Percentiles rank a stretch among this genome's conserved stretches.
phyloP scores from a whole-genome alignment of 2,113 vertebrate genomes.

The Pelobates fuscus region DNA sequence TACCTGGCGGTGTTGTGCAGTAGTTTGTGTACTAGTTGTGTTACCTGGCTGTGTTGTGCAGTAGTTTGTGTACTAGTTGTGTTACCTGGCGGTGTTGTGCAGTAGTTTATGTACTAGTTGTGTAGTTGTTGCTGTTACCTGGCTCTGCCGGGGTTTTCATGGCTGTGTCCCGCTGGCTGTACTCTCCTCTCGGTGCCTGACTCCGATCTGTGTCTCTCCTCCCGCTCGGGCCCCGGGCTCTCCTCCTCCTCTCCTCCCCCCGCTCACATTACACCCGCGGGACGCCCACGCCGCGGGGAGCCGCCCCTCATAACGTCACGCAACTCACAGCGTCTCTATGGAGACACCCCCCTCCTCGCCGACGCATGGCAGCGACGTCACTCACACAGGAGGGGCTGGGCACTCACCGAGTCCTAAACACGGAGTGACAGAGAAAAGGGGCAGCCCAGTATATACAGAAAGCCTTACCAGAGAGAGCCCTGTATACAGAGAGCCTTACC shows the following conservation, averaged over 20 bases:
- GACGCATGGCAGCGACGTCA: conserved; percentile 23
- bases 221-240: conserved; percentile 62
- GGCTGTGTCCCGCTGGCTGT: conserved; percentile 58
- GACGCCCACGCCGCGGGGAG: conserved; percentile 66
- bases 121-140: conserved; percentile 58
- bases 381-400: conserved; percentile 49
- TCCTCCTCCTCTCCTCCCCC: conserved; percentile 44
- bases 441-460: background rate
- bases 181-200: conserved; percentile 56
- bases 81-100: conserved; percentile 4
- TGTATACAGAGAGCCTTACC: too few species aligned
- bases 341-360: conserved; percentile 62
- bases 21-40: background rate
- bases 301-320: conserved; percentile 64
- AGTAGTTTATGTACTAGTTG: background rate
- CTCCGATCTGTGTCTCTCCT: conserved; percentile 63
- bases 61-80: background rate
- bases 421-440: background rate
- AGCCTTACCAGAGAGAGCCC: too few species aligned
- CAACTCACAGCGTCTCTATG: conserved; percentile 70
- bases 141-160: conserved; percentile 72
- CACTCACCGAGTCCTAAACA: too few species aligned
- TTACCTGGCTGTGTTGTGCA: background rate
- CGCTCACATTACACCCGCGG: conserved; percentile 70
- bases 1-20: too few species aligned